Evolutionary conservation across 2,797 vertebrate species (phyloP), one percentile per base, ranked within the genome.

Genomic region (Lithobates sylvaticus): DNA sequence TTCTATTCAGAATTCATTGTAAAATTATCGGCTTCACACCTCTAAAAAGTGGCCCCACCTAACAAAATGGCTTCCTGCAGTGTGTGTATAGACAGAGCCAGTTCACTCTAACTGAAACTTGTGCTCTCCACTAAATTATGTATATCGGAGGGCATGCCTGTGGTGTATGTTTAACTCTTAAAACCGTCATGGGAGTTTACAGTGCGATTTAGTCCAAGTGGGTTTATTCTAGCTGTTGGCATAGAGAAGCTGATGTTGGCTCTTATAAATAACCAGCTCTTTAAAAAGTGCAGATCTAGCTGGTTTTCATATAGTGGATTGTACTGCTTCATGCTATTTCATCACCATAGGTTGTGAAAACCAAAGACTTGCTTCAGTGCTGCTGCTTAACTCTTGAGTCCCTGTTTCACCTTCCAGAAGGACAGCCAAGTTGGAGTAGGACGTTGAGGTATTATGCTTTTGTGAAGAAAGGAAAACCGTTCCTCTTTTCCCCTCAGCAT

Each of bases 301-400:
- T 92, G 91, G 95, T 96, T 95, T 95, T 93, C 91, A 89, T 88
- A 91, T 10, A 75, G 88, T 47, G 90, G 67, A 61, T 44, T 36
- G 92, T 92, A 92, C 88, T 92, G 91, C 92, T 91, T 89, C 91
- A 89, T 92, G 85, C 92, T 80, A 65, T 94, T 91, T 93, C 93
- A 91, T 92, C 93, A 92, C 92, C 94, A 84, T 87, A 93, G 96
- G 95, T 90, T 90, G 93, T 94, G 92, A 93, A 96, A 97, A 99
- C 98, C 98, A 99, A 99, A 99, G 98, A 98, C 96, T 96, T 97
- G 96, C 96, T 96, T 95, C 95, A 93, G 95, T 92, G 94, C 93
- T 96, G 93, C 93, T 95, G 89, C 90, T 93, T 95, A 91, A 91
- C 88, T 90, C 89, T 91, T 93, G 89, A 89, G 88, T 89, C 88